Percentiles rank a stretch among this genome's conserved stretches.
phyloP scores from a whole-genome alignment of 2,113 vertebrate species.

The Marcusenius ussheri region DNA sequence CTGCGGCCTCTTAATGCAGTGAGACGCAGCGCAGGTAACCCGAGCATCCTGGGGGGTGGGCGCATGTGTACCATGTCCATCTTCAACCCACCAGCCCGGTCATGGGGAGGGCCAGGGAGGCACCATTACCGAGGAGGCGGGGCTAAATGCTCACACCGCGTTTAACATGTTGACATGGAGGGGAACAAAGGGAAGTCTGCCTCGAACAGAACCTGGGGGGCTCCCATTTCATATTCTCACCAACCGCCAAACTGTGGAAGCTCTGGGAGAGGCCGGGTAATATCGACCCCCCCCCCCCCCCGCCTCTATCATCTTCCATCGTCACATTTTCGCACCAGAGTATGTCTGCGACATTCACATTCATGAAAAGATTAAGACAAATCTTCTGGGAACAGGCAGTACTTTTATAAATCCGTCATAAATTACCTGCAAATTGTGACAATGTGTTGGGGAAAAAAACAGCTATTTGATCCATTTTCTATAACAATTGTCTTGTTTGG shows the following conservation, averaged over 20 bases:
- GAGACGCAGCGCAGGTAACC: constrained; percentile 67
- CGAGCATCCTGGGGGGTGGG: constrained; percentile 51
- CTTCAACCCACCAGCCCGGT: neutral
- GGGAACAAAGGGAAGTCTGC: neutral
- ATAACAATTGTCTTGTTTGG: neutral
- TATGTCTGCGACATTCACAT: neutral
- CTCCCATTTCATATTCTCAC: neutral
- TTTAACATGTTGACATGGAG: neutral
- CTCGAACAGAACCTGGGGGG: neutral
- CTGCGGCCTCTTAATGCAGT: constrained; percentile 57
- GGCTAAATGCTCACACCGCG: neutral
- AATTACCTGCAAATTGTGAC: neutral
- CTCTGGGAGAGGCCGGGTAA: neutral
- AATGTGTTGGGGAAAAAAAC: neutral
- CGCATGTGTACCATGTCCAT: neutral
- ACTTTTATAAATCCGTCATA: neutral
- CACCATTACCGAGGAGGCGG: neutral
- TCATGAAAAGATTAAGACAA: neutral
- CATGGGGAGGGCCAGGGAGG: neutral
- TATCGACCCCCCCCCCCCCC: neutral
- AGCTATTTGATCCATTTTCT: neutral
- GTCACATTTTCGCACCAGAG: neutral
- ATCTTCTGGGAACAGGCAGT: neutral
- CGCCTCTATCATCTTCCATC: neutral
- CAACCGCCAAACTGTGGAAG: too few relatives aligned